Base-by-base conservation (phyloP, 1,140 invertebrate species). In the Copidosoma floridanum region DNA sequence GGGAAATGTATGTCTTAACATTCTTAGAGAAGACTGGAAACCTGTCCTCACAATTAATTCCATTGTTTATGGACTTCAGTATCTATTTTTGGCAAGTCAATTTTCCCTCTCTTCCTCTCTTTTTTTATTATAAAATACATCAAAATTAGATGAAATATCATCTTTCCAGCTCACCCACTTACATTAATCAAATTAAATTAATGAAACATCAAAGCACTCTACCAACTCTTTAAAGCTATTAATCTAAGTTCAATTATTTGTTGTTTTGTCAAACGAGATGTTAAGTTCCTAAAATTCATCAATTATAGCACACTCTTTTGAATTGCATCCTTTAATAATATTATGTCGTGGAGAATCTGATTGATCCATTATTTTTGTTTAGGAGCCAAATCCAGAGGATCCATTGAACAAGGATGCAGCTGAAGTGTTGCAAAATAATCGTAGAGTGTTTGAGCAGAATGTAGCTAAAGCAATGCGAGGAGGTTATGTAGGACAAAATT, bases 391-490 rank as follows among this genome's bases (percentile, higher is more conserved):
- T 82, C 94, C 96, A 14, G 96, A 99, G 82, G 97, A 99, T 84
- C 97, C 96, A 24, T 77, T 99, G 55, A 99, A 99, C 77, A 98
- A 98, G 84, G 96, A 99, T 82, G 97, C 97, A n/a, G 97, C 97
- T 20, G 95, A 98, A 77, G 94, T 98, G 29, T 83, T 99, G 56
- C 94, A 97, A 76, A 95, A 88, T 72, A 98, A 98, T 78, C 83
- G 93, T 77, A 85, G 94, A 70, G 82, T 94, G 55, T 99, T 99
- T 79, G 96, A 98, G 79, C 92, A 95, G 71, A 98, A 98, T 81
- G 96, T 98, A 29, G 86, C 90, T 58, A 94, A 96, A 81, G 94
- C 95, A 18, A 97, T 98, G 92, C 85, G 92, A 61, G 96, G 95
- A 51, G 95, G 95, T 41, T 93, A 93, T 77, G 88, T 98, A 74